Percentiles rank a stretch among this genome's conserved stretches.
These are phyloP conservation scores for Bujurquina vittata DNA, from an alignment of 2,113 vertebrate genomes.

Conservation along the genomic window DNA sequence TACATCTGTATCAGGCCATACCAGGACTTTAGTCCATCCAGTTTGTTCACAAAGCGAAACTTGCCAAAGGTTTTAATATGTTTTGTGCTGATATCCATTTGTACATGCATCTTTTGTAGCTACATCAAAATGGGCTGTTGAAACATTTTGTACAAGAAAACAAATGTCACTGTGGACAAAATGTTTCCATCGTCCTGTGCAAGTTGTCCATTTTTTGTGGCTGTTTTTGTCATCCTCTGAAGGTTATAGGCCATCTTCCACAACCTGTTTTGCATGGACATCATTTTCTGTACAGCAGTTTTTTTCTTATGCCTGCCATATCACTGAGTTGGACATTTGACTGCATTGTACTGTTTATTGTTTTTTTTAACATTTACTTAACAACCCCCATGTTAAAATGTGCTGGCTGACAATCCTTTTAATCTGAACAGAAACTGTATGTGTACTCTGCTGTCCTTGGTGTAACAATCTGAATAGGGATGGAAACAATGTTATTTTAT, in stretches of 20 bases:
- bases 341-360: slow-evolving; percentile 19
- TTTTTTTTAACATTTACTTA: slow-evolving; percentile 16
- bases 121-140: slow-evolving; percentile 22
- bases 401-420: slow-evolving; percentile 28
- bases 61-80: slow-evolving; percentile 58
- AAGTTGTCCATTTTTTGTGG: slow-evolving; percentile 30
- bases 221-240: slow-evolving; percentile 33
- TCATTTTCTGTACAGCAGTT: slow-evolving; percentile 46
- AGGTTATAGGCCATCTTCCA: slow-evolving; percentile 36
- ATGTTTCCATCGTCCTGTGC: slow-evolving; percentile 56
- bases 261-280: slow-evolving; percentile 62
- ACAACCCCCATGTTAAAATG: slow-evolving; percentile 39
- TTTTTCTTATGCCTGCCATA: slow-evolving; percentile 51
- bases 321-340: slow-evolving; percentile 52
- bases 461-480: slow-evolving; percentile 46
- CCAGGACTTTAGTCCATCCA: neutral
- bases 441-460: slow-evolving; percentile 43
- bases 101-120: slow-evolving; percentile 12
- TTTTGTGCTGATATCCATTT: slow-evolving; percentile 22
- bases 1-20: neutral
- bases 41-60: slow-evolving; percentile 30
- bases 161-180: slow-evolving; percentile 45
- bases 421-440: neutral
- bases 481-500: slow-evolving; percentile 31
- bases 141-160: slow-evolving; percentile 56